Evolutionary conservation across 2,888 invertebrate species (phyloP), one percentile per base, ranked within the genome.

Genomic region (Pegoplata infirma): DNA sequence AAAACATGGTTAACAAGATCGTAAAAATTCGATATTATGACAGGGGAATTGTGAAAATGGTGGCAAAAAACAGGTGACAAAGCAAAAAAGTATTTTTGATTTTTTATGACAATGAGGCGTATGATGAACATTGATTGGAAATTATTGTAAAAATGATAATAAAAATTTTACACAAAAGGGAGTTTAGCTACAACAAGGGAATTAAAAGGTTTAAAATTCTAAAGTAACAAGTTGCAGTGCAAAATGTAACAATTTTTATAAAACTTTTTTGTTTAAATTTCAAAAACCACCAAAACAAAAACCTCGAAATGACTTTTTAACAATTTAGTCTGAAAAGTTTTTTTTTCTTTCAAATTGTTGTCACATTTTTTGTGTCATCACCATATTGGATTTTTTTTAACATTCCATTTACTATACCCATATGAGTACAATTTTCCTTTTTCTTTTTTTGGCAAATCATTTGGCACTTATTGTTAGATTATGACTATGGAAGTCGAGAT

Each of bases 361-460:
- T 23, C 21, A 58, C 19, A 28, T 55, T n/a, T 46, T 16, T 28
- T 25, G 21, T 56, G 72, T 55, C 58, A 32, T 23, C 12, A 32
- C 5, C 64, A 69, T 58, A 44, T 72, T 46, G 14, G 17, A 4
- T 56, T 53, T 36, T 28, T 17, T 17, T 47, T n/a, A 16, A 17
- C 25, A n/a, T 49, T 59, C 19, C 25, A 8, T 14, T 69, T 32
- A n/a, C n/a, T 53, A 58, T 49, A 58, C 32, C 32, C 44, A 67
- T 83, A 84, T 85, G 82, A 84, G n/a, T 25, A n/a, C n/a, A n/a
- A n/a, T n/a, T n/a, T n/a, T n/a, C n/a, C n/a, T n/a, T n/a, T n/a
- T n/a, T 84, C 83, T 82, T 81, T 28, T 69, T 58, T 80, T 80
- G 77, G 75, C 80, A 80, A 66, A 68, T 69, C 44, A 69, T 40